Base-by-base conservation (phyloP, 2,797 vertebrate genomes). In the Eidolon dupreanum region DNA sequence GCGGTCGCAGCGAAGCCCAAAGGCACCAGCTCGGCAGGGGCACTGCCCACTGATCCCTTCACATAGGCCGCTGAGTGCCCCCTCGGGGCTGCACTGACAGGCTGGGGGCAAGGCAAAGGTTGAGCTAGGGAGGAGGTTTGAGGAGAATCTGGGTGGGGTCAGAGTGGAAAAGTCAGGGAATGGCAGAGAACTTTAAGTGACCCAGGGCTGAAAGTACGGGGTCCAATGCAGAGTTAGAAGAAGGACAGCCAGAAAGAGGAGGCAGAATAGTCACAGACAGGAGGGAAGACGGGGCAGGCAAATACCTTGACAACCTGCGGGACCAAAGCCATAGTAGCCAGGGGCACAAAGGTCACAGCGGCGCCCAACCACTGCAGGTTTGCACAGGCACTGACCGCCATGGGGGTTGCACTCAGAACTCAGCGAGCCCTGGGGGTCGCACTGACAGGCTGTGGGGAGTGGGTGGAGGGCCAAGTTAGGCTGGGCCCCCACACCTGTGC, bases 351-450 rank as follows among this genome's bases (percentile, higher is more conserved):
- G 98, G 55, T 99, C 98, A 97, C 99, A 99, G 89, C 98, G 99
- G 4, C 98, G 99, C 17, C 99, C 99, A 78, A 99, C 97, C 84
- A 99, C 98, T 0, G 99, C 99, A 82, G 99, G 97, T 74, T 99
- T 99, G 98, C 99, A 99, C 71, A 31, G 99, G 96, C 99, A 99
- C 94, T 99, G 99, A 38, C 99, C 99, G 0, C 99, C 99, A 0
- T 98, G 98, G 16, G 99, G 98, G n/a, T 98, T 98, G 93, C 99
- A 99, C 95, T 99, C 98, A 0, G 99, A 99, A 22, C 99, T 99
- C 96, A 99, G 93, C 0, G 99, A 99, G 66, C 99, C 99, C 97
- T 99, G 99, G 46, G 98, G 99, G 97, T 99, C 99, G 1, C 99
- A 99, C 91, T 98, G 98, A 97, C 99, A 99, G 49, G 99, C 99